Conservation (phyloP, 2,113 vertebrate species). For the Fregetta grallaria region DNA sequence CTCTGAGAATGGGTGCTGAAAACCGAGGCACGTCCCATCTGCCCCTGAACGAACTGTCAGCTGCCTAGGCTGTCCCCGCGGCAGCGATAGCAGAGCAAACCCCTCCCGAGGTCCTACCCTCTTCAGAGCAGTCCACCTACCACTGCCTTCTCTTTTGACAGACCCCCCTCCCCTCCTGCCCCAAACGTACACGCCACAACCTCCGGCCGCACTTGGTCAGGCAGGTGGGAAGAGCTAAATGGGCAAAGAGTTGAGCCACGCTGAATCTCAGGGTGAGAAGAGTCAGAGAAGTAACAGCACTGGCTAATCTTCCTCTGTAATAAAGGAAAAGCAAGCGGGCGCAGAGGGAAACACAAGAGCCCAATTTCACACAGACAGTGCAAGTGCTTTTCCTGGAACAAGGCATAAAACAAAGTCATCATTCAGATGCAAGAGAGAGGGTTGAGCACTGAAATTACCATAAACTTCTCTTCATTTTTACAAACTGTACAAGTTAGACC, state of each 20-base stretch:
- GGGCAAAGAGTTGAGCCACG: neutral
- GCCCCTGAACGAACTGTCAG: accelerated
- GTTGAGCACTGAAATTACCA: neutral
- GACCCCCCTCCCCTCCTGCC: neutral
- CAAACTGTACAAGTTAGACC: neutral
- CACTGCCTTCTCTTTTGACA: neutral
- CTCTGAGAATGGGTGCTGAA: neutral
- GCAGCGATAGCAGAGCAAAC: neutral
- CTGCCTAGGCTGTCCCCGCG: neutral
- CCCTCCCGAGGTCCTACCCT: neutral
- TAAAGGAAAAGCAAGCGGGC: neutral
- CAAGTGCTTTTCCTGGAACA: neutral
- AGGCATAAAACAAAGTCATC: neutral
- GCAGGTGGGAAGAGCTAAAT: neutral
- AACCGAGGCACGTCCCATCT: neutral
- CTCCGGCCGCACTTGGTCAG: accelerated
- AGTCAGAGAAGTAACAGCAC: neutral
- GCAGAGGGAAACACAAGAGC: neutral
- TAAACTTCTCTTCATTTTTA: neutral
- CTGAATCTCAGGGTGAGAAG: neutral
- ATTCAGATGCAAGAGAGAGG: neutral
- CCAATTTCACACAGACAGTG: neutral
- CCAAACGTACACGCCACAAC: neutral
- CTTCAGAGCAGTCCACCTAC: neutral
- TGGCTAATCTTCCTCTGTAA: neutral